Base-by-base conservation (phyloP, 2,113 vertebrate species). In the Clarias macrocephalus region DNA sequence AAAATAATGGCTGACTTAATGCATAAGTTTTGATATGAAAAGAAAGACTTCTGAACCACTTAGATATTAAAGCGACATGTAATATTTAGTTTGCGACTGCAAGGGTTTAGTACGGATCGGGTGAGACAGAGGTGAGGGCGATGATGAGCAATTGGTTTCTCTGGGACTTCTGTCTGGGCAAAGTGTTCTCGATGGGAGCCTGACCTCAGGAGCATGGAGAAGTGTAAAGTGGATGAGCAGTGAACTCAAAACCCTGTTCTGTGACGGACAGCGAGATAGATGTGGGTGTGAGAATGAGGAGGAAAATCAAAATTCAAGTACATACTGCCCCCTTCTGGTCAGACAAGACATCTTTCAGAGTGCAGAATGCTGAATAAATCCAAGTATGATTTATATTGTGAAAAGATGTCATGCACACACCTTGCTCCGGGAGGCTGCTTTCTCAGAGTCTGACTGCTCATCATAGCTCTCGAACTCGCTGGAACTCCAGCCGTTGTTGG, bases 391-490 rank as follows among this genome's bases (percentile, higher is more conserved):
- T 81, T 81, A 62, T 81, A 33, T 37, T 9, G 11, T 60, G 42
- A 23, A 81, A 62, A 25, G 59, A 62, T 81, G 79, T 81, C 42
- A 83, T 12, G 81, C 66, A 87, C 87, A 86, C 76, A 96, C 95
- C 95, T 95, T 96, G 93, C 94, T 95, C 80, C 88, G 91, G 76
- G 94, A 84, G 0, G 93, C 91, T 0, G 66, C 72, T 86, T 94
- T 90, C 87, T 97, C 97, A 18, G 84, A 92, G 76, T 98, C 98
- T 0, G 97, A 98, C 73, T 96, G 96, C 83, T 99, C 98, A 0
- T 98, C 97, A 80, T 99, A 99, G 94, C 97, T 99, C 94, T 99
- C 98, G 0, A 99, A 99, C 91, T 99, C 97, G 0, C 98, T 99
- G 94, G 98, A 99, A 94, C 98, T 99, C 98, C 97, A 99, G 57